Conservation (phyloP, 2,113 vertebrate species). For the human (Homo sapiens) region GRCh38 chr6:47261001-47261500, state of each 20-base stretch:
- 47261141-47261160: not conserved
- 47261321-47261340: not conserved
- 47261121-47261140: not conserved
- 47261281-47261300: not conserved
- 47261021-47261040: not conserved
- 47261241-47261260: not conserved
- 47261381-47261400: not conserved
- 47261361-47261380: not conserved
- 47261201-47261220: not conserved
- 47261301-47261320: not conserved
- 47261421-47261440: not conserved
- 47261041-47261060: not conserved
- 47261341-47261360: not conserved
- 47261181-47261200: not conserved
- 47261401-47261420: not conserved
- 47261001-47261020: not conserved
- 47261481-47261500: not conserved
- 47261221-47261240: not conserved
- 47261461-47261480: not conserved
- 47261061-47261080: not conserved
- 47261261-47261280: not conserved
- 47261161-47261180: not conserved
- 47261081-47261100: not conserved
- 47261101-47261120: not conserved
- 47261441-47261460: not conserved